Conservation (phyloP, 92 coral and sea anemone species). For the Palythoa grandis region DNA sequence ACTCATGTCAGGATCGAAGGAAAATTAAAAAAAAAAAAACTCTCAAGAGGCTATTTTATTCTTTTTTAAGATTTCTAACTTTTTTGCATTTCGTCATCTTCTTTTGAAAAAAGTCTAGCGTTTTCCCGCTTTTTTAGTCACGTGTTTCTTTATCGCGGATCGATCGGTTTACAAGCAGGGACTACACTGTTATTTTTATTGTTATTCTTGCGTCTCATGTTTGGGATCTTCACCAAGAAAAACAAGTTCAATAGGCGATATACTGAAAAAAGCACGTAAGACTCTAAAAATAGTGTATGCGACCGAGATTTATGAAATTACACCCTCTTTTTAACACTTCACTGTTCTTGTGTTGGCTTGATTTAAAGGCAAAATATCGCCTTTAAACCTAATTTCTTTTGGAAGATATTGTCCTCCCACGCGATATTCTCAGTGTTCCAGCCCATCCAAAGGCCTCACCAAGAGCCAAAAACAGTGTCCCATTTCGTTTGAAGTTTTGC, state of each 20-base stretch:
- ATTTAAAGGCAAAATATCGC: background rate
- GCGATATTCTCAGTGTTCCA: background rate
- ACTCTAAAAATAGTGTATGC: constrained; percentile 9
- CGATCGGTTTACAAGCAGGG: too few relatives aligned
- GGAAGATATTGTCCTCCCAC: constrained; percentile 11
- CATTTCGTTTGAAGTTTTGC: background rate
- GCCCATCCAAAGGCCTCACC: constrained; percentile 13
- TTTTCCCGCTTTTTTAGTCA: too few relatives aligned
- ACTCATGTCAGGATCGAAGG: too few relatives aligned
- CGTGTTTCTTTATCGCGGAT: too few relatives aligned
- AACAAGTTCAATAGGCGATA: constrained; percentile 15
- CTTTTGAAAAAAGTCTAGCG: too few relatives aligned
- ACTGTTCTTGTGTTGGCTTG: constrained; percentile 4
- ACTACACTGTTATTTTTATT: constrained; percentile 2
- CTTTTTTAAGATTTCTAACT: too few relatives aligned
- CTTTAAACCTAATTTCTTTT: background rate
- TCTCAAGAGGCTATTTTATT: too few relatives aligned
- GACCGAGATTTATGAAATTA: constrained; percentile 5
- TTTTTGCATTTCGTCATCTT: too few relatives aligned
- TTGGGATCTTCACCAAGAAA: constrained; percentile 13
- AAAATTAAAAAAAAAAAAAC: too few relatives aligned
- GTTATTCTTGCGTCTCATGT: constrained; percentile 13
- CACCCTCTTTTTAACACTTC: constrained; percentile 6
- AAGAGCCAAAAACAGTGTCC: background rate
- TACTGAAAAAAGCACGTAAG: constrained; percentile 10